A percentile compares a stretch with the other conserved stretches of the same genome.
These are phyloP conservation scores for Megaptera novaeangliae DNA, from an alignment of 2,113 vertebrate genomes.

Conservation along the genomic window DNA sequence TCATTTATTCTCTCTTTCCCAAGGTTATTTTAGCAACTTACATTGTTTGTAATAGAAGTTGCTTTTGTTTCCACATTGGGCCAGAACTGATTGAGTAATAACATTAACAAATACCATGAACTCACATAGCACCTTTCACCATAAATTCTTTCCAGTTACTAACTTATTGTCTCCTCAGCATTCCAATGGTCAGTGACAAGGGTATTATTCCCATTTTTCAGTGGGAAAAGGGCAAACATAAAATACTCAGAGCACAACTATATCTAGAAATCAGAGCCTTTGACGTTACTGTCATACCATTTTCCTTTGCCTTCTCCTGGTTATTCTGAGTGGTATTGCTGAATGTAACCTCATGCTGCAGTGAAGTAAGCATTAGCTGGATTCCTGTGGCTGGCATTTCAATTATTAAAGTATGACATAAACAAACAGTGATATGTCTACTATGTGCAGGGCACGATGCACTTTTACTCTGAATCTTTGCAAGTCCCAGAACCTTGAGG, in stretches of 20 bases:
- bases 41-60: constrained; percentile 36
- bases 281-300: not conserved
- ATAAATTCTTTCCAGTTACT: not conserved
- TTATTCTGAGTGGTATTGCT: not conserved
- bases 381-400: not conserved
- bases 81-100: constrained; percentile 20
- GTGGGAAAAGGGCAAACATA: not conserved
- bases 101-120: constrained; percentile 35
- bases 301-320: not conserved
- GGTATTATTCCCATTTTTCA: not conserved
- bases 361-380: not conserved
- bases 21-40: constrained; percentile 31
- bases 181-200: not conserved
- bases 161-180: not conserved
- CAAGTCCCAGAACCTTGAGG: not conserved
- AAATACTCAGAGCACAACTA: not conserved
- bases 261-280: not conserved
- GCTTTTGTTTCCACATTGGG: constrained; percentile 30
- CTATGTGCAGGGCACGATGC: not conserved
- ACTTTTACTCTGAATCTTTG: not conserved
- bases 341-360: not conserved
- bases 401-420: not conserved
- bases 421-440: not conserved
- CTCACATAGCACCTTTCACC: constrained; percentile 2
- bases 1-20: not conserved